These are phyloP conservation scores for Ephialtes manifestator DNA, from an alignment of 2,888 invertebrate genomes.

Conservation along the genomic window DNA sequence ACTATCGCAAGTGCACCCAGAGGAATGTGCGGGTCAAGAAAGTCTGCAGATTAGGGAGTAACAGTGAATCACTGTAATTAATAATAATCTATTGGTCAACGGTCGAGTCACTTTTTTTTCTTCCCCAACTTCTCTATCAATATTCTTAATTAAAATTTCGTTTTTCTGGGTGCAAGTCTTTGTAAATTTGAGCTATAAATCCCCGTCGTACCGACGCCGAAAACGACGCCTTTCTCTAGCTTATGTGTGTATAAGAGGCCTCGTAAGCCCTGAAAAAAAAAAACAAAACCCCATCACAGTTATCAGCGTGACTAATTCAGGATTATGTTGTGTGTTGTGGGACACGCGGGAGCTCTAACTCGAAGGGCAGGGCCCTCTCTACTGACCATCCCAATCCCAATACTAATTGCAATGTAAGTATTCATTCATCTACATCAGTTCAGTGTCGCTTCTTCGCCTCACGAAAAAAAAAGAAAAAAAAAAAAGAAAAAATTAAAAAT, in stretches of 20 bases:
- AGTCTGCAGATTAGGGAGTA: conserved; percentile 25
- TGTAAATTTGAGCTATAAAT: conserved; percentile 49
- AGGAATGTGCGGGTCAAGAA: conserved; percentile 61
- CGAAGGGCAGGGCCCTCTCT: conserved; percentile 84
- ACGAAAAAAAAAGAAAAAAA: too few relatives aligned
- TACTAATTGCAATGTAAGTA: conserved; percentile 86
- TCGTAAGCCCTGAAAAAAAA: conserved; percentile 53
- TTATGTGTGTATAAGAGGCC: conserved; percentile 55
- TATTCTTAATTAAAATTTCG: conserved; percentile 10
- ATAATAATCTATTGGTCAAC: conserved; percentile 28
- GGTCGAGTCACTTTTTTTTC: conserved; percentile 5
- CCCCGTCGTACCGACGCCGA: conserved; percentile 3
- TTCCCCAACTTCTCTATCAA: neutral
- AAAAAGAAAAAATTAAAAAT: conserved; percentile 27
- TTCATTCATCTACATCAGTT: conserved; percentile 83
- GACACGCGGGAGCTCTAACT: conserved; percentile 85
- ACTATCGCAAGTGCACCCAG: conserved; percentile 66
- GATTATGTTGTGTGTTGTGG: conserved; percentile 85
- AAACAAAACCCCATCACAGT: conserved; percentile 70
- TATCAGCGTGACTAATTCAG: conserved; percentile 85
- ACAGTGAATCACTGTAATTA: conserved; percentile 42
- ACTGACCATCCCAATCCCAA: conserved; percentile 85
- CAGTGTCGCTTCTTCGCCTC: conserved; percentile 81
- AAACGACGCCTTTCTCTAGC: conserved; percentile 46
- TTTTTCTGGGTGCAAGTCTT: conserved; percentile 68